Evolutionary conservation across 2,797 vertebrate genomes (phyloP).

Genomic region (Harpagifer antarcticus): DNA sequence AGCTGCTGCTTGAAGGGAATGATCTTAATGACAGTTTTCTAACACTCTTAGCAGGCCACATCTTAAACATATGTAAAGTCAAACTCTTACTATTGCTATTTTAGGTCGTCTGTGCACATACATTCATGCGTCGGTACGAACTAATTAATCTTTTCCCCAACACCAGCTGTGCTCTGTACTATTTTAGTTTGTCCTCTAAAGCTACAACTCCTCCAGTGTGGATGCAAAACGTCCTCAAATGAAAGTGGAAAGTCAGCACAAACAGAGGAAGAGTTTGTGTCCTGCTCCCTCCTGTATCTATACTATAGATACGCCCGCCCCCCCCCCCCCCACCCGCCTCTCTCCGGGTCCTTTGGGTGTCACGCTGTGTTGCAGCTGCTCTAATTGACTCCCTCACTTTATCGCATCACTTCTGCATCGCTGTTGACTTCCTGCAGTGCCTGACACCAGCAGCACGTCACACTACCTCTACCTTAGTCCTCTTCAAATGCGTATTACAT

Average conservation of each 20-base stretch:
- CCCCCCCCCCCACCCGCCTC: no score
- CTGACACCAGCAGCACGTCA: not conserved
- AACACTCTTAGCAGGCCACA: no score
- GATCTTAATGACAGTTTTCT: no score
- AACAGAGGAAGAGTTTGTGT: not conserved
- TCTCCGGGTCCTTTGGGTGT: conserved; percentile 8
- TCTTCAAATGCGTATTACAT: no score
- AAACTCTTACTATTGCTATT: no score
- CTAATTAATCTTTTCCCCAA: no score
- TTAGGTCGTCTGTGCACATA: no score
- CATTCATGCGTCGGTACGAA: no score
- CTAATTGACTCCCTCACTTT: conserved; percentile 37
- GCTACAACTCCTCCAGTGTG: not conserved
- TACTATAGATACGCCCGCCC: not conserved
- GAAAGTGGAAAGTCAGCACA: conserved; percentile 16
- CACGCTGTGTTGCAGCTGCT: conserved; percentile 53
- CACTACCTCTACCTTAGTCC: not conserved
- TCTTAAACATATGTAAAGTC: no score
- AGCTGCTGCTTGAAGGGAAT: no score
- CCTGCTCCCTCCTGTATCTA: not conserved
- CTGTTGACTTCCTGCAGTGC: conserved; percentile 33
- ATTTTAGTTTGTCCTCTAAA: conserved; percentile 1
- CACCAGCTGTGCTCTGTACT: no score
- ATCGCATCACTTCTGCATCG: conserved; percentile 46
- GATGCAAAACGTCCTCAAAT: not conserved